Evolutionary conservation across 2,113 vertebrate species (phyloP).

Genomic region (Peromyscus leucopus): DNA sequence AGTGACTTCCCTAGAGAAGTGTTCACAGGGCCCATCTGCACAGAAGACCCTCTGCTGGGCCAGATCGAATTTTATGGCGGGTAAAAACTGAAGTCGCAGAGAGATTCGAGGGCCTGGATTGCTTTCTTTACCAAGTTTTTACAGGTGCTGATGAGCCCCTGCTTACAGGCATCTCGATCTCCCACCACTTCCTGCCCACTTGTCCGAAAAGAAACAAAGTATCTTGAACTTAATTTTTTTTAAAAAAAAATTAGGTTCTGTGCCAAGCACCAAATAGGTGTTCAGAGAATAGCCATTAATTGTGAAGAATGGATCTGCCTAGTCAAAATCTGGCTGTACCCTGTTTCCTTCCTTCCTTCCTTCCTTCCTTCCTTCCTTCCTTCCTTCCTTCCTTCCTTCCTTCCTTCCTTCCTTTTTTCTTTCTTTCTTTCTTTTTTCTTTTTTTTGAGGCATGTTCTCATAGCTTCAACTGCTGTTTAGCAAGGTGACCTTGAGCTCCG

Average conservation of each 20-base stretch:
- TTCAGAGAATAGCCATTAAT: conserved; percentile 40
- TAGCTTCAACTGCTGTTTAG: background rate
- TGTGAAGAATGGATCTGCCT: background rate
- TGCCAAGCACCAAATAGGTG: conserved; percentile 12
- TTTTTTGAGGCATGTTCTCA: background rate
- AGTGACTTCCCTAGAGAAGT: conserved; percentile 30
- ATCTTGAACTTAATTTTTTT: conserved; percentile 2
- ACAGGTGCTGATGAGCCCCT: background rate
- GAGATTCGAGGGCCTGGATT: background rate
- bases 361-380: background rate
- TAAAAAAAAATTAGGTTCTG: background rate
- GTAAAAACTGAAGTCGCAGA: conserved; percentile 17
- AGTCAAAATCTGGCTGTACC: background rate
- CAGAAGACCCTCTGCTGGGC: background rate
- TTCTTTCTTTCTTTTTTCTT: background rate
- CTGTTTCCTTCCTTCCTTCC: background rate
- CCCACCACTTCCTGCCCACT: background rate
- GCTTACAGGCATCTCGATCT: background rate
- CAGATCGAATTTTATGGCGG: conserved; percentile 3
- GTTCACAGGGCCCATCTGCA: background rate
- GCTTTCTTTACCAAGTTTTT: background rate
- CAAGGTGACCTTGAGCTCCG: background rate
- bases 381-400: background rate
- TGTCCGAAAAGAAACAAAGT: background rate
- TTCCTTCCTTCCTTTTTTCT: background rate